Percentiles rank a stretch among this genome's conserved stretches.
These are phyloP conservation scores for Clitarchus hookeri DNA, from an alignment of 2,888 invertebrate species.

Conservation along the genomic window DNA sequence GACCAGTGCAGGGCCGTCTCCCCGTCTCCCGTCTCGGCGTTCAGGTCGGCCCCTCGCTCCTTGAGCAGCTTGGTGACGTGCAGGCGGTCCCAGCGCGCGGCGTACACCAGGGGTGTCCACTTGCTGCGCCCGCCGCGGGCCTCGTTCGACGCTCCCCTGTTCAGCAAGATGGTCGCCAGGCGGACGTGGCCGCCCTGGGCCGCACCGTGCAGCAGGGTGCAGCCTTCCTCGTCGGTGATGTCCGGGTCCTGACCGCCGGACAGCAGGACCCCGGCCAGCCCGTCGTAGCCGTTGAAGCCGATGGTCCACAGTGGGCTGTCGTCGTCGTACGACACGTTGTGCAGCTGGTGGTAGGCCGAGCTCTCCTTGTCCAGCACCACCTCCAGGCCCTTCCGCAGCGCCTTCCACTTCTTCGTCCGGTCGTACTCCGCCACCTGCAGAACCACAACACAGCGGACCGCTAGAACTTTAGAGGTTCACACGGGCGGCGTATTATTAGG, in stretches of 20 bases:
- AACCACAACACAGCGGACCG: too few relatives aligned
- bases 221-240: not conserved
- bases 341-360: not conserved
- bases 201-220: not conserved
- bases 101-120: not conserved
- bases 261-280: not conserved
- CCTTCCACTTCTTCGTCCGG: not conserved
- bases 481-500: too few relatives aligned
- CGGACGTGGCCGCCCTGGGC: constrained; percentile 16
- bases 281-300: not conserved
- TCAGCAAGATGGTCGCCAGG: not conserved
- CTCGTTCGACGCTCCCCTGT: not conserved
- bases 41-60: constrained; percentile 16
- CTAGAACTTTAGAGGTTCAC: too few relatives aligned
- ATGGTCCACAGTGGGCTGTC: not conserved
- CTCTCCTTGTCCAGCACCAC: not conserved
- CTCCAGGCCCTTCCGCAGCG: not conserved
- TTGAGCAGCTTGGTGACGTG: constrained; percentile 1
- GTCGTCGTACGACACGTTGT: not conserved
- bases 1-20: not conserved
- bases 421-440: not conserved
- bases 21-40: constrained; percentile 22
- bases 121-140: not conserved
- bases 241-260: not conserved
- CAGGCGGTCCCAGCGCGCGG: constrained; percentile 22